Percentiles rank a stretch among this genome's conserved stretches.
Evolutionary conservation across 2,797 vertebrate genomes (phyloP).

Genomic region (Thalassophryne amazonica): DNA sequence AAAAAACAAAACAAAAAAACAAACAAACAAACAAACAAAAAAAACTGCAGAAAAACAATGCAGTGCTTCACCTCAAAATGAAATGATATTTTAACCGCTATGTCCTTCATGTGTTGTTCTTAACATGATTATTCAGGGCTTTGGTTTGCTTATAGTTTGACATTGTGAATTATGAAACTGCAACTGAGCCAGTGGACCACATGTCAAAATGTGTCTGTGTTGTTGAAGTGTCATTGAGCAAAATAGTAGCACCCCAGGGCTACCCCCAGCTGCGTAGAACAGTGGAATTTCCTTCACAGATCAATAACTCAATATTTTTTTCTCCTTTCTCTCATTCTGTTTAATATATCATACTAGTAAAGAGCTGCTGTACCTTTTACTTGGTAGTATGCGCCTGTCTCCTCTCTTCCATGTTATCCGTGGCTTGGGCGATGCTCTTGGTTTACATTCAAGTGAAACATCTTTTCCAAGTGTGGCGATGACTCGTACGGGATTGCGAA

Average conservation of each 20-base stretch:
- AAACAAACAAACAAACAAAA: too few relatives aligned
- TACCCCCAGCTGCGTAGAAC: background rate
- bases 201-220: background rate
- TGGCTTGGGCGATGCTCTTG: constrained; percentile 90
- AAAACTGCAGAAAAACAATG: too few relatives aligned
- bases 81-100: too few relatives aligned
- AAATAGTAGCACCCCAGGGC: background rate
- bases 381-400: constrained; percentile 76
- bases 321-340: background rate
- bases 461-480: constrained; percentile 89
- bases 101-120: too few relatives aligned
- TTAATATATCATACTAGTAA: background rate
- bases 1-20: too few relatives aligned
- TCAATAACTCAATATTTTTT: background rate
- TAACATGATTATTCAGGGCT: background rate
- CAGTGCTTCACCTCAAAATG: too few relatives aligned
- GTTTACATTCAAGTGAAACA: constrained; percentile 87
- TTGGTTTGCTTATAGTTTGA: background rate
- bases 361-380: constrained; percentile 80
- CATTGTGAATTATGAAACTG: too few relatives aligned
- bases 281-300: background rate
- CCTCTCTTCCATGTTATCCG: constrained; percentile 89
- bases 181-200: background rate
- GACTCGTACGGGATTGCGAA: constrained; percentile 81
- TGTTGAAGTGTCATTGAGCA: constrained; percentile 4